Evolutionary conservation across 1,140 invertebrate species (phyloP).

Genomic region (Augochlora pura): DNA sequence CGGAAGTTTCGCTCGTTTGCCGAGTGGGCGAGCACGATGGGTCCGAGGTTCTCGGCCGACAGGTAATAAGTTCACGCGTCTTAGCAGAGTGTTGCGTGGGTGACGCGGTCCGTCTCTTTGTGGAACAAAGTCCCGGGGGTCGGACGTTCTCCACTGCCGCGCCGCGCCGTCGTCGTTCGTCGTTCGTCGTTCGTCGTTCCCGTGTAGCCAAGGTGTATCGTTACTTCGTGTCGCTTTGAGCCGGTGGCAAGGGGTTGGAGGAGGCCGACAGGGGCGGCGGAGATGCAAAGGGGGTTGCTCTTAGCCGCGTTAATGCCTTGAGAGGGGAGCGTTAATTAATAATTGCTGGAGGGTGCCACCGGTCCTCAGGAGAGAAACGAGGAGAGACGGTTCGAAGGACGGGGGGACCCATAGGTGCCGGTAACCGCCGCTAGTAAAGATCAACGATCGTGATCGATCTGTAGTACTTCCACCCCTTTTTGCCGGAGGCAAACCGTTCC

Average conservation of each 20-base stretch:
- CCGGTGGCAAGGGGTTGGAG: constrained; percentile 65
- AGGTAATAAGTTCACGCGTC: constrained; percentile 37
- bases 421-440: constrained; percentile 38
- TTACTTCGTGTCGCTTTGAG: constrained; percentile 76
- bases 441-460: constrained; percentile 55
- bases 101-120: constrained; percentile 58
- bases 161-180: constrained; percentile 51
- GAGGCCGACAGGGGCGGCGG: constrained; percentile 62
- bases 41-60: constrained; percentile 12
- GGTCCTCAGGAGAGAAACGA: constrained; percentile 61
- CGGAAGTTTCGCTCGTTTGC: too few species aligned
- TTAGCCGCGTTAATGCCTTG: constrained; percentile 77
- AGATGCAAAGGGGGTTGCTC: constrained; percentile 71
- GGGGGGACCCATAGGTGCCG: constrained; percentile 55
- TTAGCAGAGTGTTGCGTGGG: constrained; percentile 20
- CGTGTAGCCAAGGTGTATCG: constrained; percentile 75
- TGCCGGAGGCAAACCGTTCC: not conserved
- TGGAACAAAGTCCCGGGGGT: constrained; percentile 70
- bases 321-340: constrained; percentile 79
- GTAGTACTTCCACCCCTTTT: constrained; percentile 1
- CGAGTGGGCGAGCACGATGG: too few species aligned
- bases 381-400: constrained; percentile 39
- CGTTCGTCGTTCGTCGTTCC: constrained; percentile 58
- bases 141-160: constrained; percentile 63
- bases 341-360: constrained; percentile 75